Conservation (phyloP, 2,113 vertebrate species). For the Glaucomys volans region DNA sequence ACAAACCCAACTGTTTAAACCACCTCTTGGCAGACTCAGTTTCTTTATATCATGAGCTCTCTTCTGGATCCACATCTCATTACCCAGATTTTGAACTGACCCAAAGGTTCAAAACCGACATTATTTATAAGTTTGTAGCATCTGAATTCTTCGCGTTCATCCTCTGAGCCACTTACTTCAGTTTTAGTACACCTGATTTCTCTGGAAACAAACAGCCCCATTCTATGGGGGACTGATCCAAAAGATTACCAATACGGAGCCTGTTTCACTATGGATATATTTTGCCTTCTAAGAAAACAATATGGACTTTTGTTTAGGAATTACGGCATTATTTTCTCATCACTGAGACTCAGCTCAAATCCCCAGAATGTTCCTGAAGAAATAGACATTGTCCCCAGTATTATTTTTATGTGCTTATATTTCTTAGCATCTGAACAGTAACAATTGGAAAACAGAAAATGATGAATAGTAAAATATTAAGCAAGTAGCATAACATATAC, state of each 20-base stretch:
- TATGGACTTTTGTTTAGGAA: neutral
- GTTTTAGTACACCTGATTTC: constrained; percentile 12
- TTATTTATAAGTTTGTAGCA: neutral
- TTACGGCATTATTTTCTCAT: constrained; percentile 38
- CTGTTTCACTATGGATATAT: neutral
- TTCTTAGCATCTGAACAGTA: constrained; percentile 53
- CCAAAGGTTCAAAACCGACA: neutral
- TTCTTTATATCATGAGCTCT: neutral
- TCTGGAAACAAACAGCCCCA: neutral
- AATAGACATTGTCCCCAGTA: constrained; percentile 14
- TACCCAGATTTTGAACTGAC: neutral
- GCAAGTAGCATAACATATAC: constrained; percentile 6
- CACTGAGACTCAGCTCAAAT: neutral
- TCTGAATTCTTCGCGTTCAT: neutral
- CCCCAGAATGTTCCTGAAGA: constrained; percentile 27
- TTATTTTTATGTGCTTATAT: constrained; percentile 67
- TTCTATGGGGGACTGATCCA: neutral
- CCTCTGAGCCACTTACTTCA: neutral
- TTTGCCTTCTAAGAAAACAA: neutral
- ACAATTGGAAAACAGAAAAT: constrained; percentile 62
- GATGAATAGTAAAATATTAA: constrained; percentile 74
- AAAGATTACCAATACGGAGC: neutral
- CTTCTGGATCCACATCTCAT: neutral
- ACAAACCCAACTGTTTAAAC: neutral
- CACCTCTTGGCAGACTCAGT: neutral